Conservation (phyloP, 1,140 invertebrate species). For the Megathymus violae region DNA sequence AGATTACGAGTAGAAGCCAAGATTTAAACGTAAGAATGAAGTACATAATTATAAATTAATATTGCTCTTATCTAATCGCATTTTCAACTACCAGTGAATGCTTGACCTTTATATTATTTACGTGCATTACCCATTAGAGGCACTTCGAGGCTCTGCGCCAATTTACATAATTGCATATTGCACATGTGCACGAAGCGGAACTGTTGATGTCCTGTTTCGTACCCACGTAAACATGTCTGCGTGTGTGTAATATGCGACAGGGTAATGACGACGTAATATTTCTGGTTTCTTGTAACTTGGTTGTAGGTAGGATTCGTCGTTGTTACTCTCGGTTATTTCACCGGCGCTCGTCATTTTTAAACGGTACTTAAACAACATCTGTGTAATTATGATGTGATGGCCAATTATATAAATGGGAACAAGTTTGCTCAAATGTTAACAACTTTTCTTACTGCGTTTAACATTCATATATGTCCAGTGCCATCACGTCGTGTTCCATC, state of each 20-base stretch:
- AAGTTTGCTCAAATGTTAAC: constrained; percentile 22
- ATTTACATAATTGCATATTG: constrained; percentile 50
- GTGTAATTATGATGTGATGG: constrained; percentile 1
- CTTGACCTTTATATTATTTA: constrained; percentile 43
- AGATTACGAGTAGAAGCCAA: too few relatives aligned
- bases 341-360: not conserved
- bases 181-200: constrained; percentile 39
- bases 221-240: constrained; percentile 12
- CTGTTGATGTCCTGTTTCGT: constrained; percentile 33
- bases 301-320: not conserved
- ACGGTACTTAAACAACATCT: not conserved
- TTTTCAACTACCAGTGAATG: constrained; percentile 30
- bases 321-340: not conserved
- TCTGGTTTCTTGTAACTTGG: not conserved
- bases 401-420: constrained; percentile 5
- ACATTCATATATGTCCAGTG: constrained; percentile 20
- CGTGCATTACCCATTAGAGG: constrained; percentile 39
- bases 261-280: constrained; percentile 1
- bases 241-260: constrained; percentile 2
- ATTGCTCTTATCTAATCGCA: constrained; percentile 21
- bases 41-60: constrained; percentile 7
- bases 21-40: too few relatives aligned
- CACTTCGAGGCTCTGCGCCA: constrained; percentile 33
- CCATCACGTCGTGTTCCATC: constrained; percentile 11
- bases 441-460: constrained; percentile 19